Evolutionary conservation across 2,888 invertebrate species (phyloP), one percentile per base, ranked within the genome.

Genomic region (Drosophila barbarae): DNA sequence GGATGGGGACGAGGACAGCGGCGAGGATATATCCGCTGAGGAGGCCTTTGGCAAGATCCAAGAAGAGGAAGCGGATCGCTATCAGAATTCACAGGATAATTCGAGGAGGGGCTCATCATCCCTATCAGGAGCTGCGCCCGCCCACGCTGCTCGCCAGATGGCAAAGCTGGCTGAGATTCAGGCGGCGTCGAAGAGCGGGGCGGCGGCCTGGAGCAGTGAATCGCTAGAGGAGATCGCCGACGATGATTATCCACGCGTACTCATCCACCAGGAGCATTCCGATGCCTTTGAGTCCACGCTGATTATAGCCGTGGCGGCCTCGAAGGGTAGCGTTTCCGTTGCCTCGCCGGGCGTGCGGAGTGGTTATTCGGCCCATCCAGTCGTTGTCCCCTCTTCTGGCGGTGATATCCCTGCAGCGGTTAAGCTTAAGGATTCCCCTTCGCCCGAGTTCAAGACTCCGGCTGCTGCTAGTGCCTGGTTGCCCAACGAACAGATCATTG

Each of bases 211-310:
- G 87, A 83, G 86, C 49, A 87, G 84, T 4, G 86, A 83, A 12
- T 82, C 85, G 1, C 71, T 86, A n/a, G 73, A 85, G 23, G 81
- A 86, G 84, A 84, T 50, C 66, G 79, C 21, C 83, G 84, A 56
- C 46, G 69, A 63, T 7, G 86, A 86, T 26, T 76, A 85, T 50
- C 88, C 88, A 6, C 77, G 86, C 4, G 88, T 88, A 15, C 78
- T 88, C 26, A 85, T 88, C 54, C 88, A 88, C 54, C 88, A 88
- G 47, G 87, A 88, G 63, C 86, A 87, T 55, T 81, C 87, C 0
- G 86, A 88, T 59, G 70, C 80, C 34, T 87, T 77, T 65, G 88
- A 88, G 53, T 87, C 88, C 2, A 88, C 88, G 7, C 44, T 88
- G 49, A 87, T 87, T 15, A 84, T 88, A 65, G 87, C 88, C 3